Conservation (phyloP, 2,797 vertebrate genomes). For the Channa striata region DNA sequence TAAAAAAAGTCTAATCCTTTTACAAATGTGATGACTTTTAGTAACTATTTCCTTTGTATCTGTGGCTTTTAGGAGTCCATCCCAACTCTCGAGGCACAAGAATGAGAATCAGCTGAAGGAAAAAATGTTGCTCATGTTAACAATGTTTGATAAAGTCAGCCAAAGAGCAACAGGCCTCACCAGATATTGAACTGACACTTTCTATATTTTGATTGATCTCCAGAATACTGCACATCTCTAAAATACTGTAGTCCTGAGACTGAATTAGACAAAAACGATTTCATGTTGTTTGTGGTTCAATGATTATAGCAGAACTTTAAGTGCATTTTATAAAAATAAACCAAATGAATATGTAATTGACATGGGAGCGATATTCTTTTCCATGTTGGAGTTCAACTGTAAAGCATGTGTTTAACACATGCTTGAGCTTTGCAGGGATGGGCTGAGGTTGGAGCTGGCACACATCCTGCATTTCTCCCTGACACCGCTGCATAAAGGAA, state of each 20-base stretch:
- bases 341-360: slow-evolving; percentile 12
- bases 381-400: slow-evolving; percentile 57
- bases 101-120: slow-evolving; percentile 34
- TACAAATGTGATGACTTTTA: not conserved
- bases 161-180: slow-evolving; percentile 2
- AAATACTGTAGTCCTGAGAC: no score
- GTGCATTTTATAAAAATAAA: not conserved
- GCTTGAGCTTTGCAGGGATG: slow-evolving; percentile 31
- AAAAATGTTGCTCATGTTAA: not conserved
- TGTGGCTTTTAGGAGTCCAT: no score
- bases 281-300: no score
- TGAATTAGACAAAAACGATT: no score
- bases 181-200: no score
- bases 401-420: slow-evolving; percentile 37
- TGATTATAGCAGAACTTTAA: no score
- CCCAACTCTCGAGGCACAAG: not conserved
- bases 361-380: slow-evolving; percentile 61
- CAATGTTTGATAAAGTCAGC: not conserved
- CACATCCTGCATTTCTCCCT: slow-evolving; percentile 3
- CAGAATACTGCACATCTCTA: no score
- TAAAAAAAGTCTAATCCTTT: not conserved
- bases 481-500: slow-evolving; percentile 11
- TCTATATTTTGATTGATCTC: no score
- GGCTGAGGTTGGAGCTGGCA: slow-evolving; percentile 31
- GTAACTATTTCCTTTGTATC: not conserved